Conservation (phyloP, 37 sponge, comb jelly and placozoan species). For the Diacarnus erythraeanus region DNA sequence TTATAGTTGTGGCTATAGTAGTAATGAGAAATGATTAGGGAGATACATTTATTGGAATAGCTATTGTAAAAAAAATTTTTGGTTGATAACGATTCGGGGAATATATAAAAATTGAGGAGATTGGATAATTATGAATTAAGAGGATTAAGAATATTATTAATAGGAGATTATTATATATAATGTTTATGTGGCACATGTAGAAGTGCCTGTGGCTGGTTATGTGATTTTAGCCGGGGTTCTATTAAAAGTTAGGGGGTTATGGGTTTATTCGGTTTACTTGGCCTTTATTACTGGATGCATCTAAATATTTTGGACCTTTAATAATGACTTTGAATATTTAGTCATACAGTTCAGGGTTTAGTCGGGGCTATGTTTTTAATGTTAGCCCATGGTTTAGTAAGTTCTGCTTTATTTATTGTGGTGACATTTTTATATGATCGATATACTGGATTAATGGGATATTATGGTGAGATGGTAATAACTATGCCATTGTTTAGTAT, state of each 20-base stretch:
- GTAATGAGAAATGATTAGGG: too few species aligned
- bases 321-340: constrained; percentile 74
- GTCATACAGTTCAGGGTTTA: constrained; percentile 69
- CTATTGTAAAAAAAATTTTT: too few species aligned
- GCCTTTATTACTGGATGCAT: constrained; percentile 69
- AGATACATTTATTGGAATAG: too few species aligned
- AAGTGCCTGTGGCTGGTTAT: constrained; percentile 76
- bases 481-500: constrained; percentile 62
- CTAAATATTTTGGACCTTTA: constrained; percentile 77
- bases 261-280: constrained; percentile 83
- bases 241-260: constrained; percentile 84
- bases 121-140: neutral
- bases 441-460: constrained; percentile 70
- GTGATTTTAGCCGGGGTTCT: constrained; percentile 84
- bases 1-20: too few species aligned
- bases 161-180: constrained; percentile 13
- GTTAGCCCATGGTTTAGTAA: constrained; percentile 87
- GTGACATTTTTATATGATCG: constrained; percentile 84
- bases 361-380: constrained; percentile 77
- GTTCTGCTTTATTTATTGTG: constrained; percentile 82
- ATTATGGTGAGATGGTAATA: constrained; percentile 74
- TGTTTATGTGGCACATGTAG: constrained; percentile 57
- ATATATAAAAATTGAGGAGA: neutral
- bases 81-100: neutral
- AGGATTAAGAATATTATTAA: constrained; percentile 62